Conservation (phyloP, 2,888 invertebrate genomes). For the Epirrita christyi region DNA sequence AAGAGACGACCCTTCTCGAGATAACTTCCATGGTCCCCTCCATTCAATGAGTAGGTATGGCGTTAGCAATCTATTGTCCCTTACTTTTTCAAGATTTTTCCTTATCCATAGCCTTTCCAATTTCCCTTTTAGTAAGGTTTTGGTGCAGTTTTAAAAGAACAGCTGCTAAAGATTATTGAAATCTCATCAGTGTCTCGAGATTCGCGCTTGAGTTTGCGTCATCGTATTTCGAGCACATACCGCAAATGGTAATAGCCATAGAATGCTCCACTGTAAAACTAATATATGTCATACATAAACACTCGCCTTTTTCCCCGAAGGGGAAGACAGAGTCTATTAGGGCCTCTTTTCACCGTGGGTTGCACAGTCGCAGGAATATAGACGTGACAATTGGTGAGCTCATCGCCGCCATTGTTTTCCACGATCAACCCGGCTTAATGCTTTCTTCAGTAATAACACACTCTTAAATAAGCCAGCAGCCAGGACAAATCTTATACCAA, state of each 20-base stretch:
- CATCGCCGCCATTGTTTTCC: no score
- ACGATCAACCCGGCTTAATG: no score
- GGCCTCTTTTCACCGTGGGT: no score
- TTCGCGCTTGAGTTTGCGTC: background rate
- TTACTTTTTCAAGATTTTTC: conserved; percentile 56
- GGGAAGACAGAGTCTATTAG: no score
- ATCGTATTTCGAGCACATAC: conserved; percentile 1
- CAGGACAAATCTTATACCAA: no score
- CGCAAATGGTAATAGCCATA: background rate
- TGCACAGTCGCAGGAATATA: no score
- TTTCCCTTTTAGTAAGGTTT: conserved; percentile 43
- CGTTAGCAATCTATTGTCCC: conserved; percentile 55
- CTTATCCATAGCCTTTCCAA: conserved; percentile 61
- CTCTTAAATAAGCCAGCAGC: no score
- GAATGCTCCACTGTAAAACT: background rate
- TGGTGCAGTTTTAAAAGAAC: conserved; percentile 10
- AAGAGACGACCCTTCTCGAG: conserved; percentile 56
- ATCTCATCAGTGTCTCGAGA: background rate
- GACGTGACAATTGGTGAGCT: no score
- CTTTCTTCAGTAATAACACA: no score
- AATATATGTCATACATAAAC: background rate
- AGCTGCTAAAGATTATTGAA: conserved; percentile 2
- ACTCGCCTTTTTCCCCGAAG: no score
- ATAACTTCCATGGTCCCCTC: conserved; percentile 50
- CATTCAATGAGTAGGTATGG: conserved; percentile 53